A percentile compares a stretch with the other conserved stretches of the same genome.
Evolutionary conservation across 1,140 invertebrate species (phyloP).

Genomic region (Radopholus similis): DNA sequence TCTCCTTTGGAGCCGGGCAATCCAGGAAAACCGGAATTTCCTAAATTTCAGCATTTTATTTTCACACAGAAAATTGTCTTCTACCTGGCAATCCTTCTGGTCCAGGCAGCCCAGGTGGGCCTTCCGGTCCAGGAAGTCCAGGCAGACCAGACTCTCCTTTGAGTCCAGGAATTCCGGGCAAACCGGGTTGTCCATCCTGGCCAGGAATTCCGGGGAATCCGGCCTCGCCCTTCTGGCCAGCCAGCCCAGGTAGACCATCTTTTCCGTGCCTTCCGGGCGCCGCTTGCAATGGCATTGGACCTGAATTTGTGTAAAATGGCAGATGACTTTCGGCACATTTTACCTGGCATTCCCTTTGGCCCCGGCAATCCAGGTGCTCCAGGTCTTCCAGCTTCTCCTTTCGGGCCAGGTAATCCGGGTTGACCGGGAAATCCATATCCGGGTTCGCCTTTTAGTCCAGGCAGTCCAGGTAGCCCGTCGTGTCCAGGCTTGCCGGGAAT

Average conservation of each 20-base stretch:
- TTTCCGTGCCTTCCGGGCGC: not conserved
- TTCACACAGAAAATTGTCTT: conserved; percentile 14
- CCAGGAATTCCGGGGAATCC: conserved; percentile 24
- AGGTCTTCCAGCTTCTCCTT: conserved; percentile 52
- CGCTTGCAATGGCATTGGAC: not conserved
- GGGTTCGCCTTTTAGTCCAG: conserved; percentile 53
- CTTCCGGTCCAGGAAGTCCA: conserved; percentile 44
- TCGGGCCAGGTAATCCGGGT: conserved; percentile 46
- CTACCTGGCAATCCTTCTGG: conserved; percentile 28
- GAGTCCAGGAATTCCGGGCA: conserved; percentile 42
- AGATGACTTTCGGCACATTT: too few species aligned
- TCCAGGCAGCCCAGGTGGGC: conserved; percentile 17
- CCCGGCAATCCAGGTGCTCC: conserved; percentile 48
- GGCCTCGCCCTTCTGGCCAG: conserved; percentile 47
- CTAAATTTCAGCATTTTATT: conserved; percentile 30
- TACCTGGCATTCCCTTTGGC: conserved; percentile 19
- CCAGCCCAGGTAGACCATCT: conserved; percentile 1
- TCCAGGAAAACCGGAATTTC: conserved; percentile 64
- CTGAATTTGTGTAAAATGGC: conserved; percentile 23
- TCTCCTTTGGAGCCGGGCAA: conserved; percentile 58
- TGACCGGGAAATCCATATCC: conserved; percentile 48
- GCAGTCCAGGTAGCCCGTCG: conserved; percentile 59
- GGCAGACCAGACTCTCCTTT: conserved; percentile 48
- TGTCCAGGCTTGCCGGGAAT: conserved; percentile 53
- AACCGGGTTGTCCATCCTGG: conserved; percentile 18